phyloP scores from a whole-genome alignment of 2,888 invertebrate species.

The Neoaliturus tenellus region DNA sequence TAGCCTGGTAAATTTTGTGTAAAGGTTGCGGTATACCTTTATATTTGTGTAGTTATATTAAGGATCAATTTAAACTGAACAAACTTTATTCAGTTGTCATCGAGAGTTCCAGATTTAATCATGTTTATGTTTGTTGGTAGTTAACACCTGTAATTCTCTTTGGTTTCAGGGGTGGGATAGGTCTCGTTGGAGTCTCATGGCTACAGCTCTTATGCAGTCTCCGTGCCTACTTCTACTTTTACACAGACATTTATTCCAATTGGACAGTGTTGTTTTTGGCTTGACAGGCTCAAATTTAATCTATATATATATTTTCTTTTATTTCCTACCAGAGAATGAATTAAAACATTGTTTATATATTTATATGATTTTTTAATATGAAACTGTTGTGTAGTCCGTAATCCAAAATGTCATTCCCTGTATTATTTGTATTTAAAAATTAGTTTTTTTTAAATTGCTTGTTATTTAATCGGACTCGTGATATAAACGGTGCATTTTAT shows the following conservation, averaged over 20 bases:
- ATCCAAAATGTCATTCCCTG: slow-evolving; percentile 1
- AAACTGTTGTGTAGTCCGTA: not conserved
- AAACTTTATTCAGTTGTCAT: too few species aligned
- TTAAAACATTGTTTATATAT: slow-evolving; percentile 26
- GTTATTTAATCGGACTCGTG: slow-evolving; percentile 23
- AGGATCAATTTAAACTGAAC: too few species aligned
- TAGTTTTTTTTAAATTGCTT: slow-evolving; percentile 8
- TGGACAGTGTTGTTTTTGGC: slow-evolving; percentile 57
- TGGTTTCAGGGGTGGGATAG: not conserved
- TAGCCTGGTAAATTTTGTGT: too few species aligned
- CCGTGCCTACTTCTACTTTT: slow-evolving; percentile 39
- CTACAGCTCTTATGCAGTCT: slow-evolving; percentile 9
- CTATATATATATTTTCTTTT: not conserved
- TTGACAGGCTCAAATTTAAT: slow-evolving; percentile 42
- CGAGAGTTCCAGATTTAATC: too few species aligned
- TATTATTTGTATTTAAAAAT: slow-evolving; percentile 14
- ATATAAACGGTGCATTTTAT: slow-evolving; percentile 35
- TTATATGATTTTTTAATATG: slow-evolving; percentile 38
- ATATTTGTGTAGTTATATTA: too few species aligned
- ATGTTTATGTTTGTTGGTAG: too few species aligned
- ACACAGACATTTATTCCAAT: slow-evolving; percentile 55
- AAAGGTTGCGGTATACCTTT: too few species aligned
- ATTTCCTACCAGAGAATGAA: slow-evolving; percentile 13
- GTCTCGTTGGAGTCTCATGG: not conserved
- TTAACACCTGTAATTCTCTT: too few species aligned